These are phyloP conservation scores for Tetheella fluctuosa DNA, from an alignment of 2,888 invertebrate genomes.

Conservation along the genomic window DNA sequence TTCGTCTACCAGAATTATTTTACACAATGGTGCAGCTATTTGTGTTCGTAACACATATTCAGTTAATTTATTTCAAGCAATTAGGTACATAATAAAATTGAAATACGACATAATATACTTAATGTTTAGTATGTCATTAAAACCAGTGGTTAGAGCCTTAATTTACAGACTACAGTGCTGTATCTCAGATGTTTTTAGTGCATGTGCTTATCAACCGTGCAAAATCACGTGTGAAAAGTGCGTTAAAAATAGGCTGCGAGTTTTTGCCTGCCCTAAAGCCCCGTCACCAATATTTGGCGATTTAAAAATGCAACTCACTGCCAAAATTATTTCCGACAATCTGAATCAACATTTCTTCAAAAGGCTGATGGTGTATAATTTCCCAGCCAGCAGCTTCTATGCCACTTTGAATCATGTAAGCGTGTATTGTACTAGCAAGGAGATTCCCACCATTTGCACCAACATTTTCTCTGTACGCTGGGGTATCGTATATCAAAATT, in stretches of 20 bases:
- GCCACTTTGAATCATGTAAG: conserved; percentile 72
- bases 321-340: conserved; percentile 79
- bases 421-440: conserved; percentile 89
- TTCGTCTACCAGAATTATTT: no score
- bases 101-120: neutral
- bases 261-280: conserved; percentile 16
- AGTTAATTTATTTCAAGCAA: no score
- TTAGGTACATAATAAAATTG: neutral
- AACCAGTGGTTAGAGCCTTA: neutral
- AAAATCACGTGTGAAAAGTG: neutral
- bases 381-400: conserved; percentile 63
- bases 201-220: conserved; percentile 9
- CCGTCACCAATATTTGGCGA: conserved; percentile 17
- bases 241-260: conserved; percentile 11
- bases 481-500: conserved; percentile 90
- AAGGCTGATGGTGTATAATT: conserved; percentile 61
- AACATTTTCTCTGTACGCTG: conserved; percentile 86
- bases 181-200: neutral
- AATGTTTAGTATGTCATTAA: neutral
- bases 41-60: no score
- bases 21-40: no score
- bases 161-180: no score
- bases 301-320: conserved; percentile 75
- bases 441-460: conserved; percentile 91
- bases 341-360: conserved; percentile 77